Percentiles rank a stretch among this genome's conserved stretches.
Conservation (phyloP, 92 coral and sea anemone species). For the Scolanthus callimorphus region DNA sequence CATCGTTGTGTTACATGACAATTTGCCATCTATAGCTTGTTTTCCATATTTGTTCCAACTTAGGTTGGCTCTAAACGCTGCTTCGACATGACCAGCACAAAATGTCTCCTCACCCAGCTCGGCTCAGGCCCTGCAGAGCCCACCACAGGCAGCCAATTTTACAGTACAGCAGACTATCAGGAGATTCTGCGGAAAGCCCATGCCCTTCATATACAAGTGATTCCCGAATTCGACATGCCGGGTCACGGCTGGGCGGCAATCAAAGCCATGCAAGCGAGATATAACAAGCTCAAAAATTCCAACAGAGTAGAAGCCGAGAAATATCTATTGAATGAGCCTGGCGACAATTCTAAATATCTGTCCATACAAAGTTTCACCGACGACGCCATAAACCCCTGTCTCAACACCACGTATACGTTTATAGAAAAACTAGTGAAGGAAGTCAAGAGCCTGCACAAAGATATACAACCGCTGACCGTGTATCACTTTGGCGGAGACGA, state of each 20-base stretch:
- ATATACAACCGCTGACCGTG: constrained; percentile 66
- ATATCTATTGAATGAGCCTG: constrained; percentile 51
- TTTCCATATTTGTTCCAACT: neutral
- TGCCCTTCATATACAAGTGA: constrained; percentile 74
- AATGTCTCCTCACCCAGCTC: constrained; percentile 63
- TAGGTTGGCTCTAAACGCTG: constrained; percentile 90
- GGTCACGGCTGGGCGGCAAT: constrained; percentile 83
- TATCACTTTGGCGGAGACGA: constrained; percentile 94
- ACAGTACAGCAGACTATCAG: constrained; percentile 68
- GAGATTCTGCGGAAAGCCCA: constrained; percentile 74
- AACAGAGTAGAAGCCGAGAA: constrained; percentile 33
- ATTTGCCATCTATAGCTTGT: neutral
- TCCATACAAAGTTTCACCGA: constrained; percentile 64
- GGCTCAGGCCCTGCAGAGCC: constrained; percentile 75
- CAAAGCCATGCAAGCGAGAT: constrained; percentile 72
- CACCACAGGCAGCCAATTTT: constrained; percentile 54
- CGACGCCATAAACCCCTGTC: constrained; percentile 83
- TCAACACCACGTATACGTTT: constrained; percentile 75
- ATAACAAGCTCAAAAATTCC: constrained; percentile 24
- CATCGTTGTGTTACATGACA: too few relatives aligned
- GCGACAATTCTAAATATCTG: constrained; percentile 64
- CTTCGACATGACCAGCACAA: constrained; percentile 51
- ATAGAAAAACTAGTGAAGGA: constrained; percentile 59
- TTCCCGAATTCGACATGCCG: constrained; percentile 99
- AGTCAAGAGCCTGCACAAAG: constrained; percentile 55